Evolutionary conservation across 1,140 invertebrate species (phyloP).

Genomic region (Arctopsyche grandis): DNA sequence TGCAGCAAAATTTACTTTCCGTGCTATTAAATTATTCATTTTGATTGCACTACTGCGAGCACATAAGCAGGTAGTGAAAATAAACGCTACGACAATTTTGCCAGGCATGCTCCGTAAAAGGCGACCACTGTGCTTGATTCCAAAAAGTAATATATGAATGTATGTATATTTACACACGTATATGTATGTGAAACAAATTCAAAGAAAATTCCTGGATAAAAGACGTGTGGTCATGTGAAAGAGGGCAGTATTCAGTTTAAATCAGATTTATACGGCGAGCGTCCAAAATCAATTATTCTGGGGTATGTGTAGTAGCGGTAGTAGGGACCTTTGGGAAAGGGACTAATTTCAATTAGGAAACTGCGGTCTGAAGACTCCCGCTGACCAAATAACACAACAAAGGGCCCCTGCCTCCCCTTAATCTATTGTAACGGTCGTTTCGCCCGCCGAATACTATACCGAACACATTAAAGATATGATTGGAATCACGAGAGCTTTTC

Average conservation of each 20-base stretch:
- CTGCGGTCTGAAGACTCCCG: constrained; percentile 18
- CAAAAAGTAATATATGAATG: neutral
- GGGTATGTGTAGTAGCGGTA: neutral
- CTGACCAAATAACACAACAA: constrained; percentile 12
- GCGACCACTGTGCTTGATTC: no score
- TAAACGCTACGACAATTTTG: no score
- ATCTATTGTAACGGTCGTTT: constrained; percentile 29
- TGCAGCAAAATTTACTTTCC: no score
- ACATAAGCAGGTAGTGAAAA: no score
- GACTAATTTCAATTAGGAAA: constrained; percentile 31
- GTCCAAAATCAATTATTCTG: constrained; percentile 21
- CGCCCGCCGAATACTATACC: neutral
- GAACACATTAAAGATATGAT: constrained; percentile 22
- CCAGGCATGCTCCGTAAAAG: no score
- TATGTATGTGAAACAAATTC: neutral
- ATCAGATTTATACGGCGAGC: neutral
- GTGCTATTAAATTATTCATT: no score
- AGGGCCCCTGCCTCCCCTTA: neutral
- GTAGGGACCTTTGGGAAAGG: neutral
- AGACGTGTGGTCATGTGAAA: neutral
- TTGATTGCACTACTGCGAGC: no score
- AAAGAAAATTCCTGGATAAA: no score
- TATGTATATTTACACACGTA: neutral
- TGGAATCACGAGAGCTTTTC: neutral
- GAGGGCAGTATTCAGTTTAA: neutral